Evolutionary conservation across 2,888 invertebrate genomes (phyloP).

Genomic region (Phengaris arion): DNA sequence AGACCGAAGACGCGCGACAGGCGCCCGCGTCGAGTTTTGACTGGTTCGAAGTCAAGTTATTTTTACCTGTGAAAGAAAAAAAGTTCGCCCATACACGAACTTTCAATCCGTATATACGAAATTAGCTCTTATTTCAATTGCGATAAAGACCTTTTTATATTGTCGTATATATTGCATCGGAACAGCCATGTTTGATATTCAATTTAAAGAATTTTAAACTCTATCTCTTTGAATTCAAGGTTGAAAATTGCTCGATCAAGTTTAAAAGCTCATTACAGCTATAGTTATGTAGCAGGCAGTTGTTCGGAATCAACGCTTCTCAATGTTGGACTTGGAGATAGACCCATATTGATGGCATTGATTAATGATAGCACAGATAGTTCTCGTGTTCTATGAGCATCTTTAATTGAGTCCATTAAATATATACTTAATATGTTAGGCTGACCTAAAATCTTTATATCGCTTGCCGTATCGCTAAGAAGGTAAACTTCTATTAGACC

Average conservation of each 20-base stretch:
- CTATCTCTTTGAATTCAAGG: slow-evolving; percentile 30
- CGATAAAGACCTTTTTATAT: slow-evolving; percentile 36
- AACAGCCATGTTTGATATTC: slow-evolving; percentile 50
- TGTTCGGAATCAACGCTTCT: slow-evolving; percentile 59
- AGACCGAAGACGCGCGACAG: slow-evolving; percentile 42
- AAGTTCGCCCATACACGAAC: slow-evolving; percentile 53
- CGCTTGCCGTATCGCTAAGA: not conserved
- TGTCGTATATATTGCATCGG: slow-evolving; percentile 52
- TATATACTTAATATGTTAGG: not conserved
- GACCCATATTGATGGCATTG: slow-evolving; percentile 34
- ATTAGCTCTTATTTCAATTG: slow-evolving; percentile 29
- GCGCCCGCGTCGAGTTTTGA: slow-evolving; percentile 61
- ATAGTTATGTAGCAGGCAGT: slow-evolving; percentile 70
- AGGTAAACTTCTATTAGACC: not conserved
- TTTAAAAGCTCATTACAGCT: slow-evolving; percentile 56
- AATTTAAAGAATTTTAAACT: slow-evolving; percentile 39
- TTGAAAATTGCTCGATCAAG: slow-evolving; percentile 37
- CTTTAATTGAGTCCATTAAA: not conserved
- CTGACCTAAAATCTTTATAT: not conserved
- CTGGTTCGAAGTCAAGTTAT: slow-evolving; percentile 56
- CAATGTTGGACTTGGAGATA: slow-evolving; percentile 50
- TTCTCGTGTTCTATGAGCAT: not conserved
- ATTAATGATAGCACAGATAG: not conserved
- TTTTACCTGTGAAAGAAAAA: slow-evolving; percentile 75
- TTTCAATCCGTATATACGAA: slow-evolving; percentile 39